Evolutionary conservation across 1,140 invertebrate genomes (phyloP), one percentile per base, ranked within the genome.

Genomic region (Acromyrmex heyeri): DNA sequence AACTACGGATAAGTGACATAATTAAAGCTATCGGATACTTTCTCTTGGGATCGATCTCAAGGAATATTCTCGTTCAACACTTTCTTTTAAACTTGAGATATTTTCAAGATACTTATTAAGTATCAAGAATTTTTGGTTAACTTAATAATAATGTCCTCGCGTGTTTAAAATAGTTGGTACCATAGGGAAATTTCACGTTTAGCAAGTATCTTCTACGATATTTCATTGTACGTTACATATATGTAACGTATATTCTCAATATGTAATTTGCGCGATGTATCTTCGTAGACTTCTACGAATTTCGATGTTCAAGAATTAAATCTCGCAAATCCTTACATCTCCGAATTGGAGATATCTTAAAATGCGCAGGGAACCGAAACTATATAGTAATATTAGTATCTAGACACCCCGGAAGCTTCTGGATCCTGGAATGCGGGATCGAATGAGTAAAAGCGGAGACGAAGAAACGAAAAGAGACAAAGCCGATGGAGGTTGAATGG

Each of bases 371-470:
- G 18, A 38, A 44, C 55, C 16, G n/a, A 30, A 18, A 38, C 16
- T 48, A 69, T 69, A 34, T 55, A 38, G 55, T 48, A 50, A 83
- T 83, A 83, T 83, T n/a, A 10, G 38, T 61, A 61, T 21, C 24
- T 10, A 8, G 34, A 8, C 50, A 44, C 16, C 44, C 16, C 10
- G 38, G 7, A 27, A 18, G 18, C 21, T 48, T 30, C n/a, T 12
- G 62, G n/a, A 38, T 48, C 18, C 24, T 12, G 75, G 59, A 69
- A 78, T 50, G 73, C 79, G 57, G 18, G 82, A 86, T 89, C 87
- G 88, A 86, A 86, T 77, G 77, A 73, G 75, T 86, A 87, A 82
- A 72, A 76, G 61, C 72, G 27, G 73, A 44, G 44, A 61, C 79
- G 70, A 78, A 81, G 81, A 30, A 86, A 78, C 73, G 88, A 86